Base-by-base conservation (phyloP, 2,888 invertebrate species). In the Lacanobia oleracea region DNA sequence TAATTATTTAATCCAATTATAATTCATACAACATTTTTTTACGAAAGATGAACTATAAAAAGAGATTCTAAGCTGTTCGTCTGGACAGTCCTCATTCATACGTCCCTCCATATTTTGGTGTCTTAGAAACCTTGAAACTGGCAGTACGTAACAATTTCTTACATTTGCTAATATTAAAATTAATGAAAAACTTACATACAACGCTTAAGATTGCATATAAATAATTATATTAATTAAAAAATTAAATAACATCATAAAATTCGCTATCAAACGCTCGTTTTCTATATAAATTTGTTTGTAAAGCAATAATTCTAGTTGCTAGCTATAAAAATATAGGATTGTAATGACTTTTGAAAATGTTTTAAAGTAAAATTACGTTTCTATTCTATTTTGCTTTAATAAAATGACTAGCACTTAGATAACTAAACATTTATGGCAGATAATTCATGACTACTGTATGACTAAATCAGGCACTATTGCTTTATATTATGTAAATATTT, bases 71-170 rank as follows among this genome's bases (percentile, higher is more conserved):
- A 88, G 79, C 71, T 76, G 83, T 84, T 82, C 72, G 73, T 82
- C 85, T 90, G 90, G 91, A 93, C 92, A 92, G 79, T 88, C 85
- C 59, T 86, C 90, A 89, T 82, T 87, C 91, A 90, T 83, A 79
- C 91, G 87, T 88, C 87, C 88, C 89, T 85, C 82, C 89, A 88
- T 81, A 87, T 93, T 73, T 68, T 94, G 94, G 94, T 94, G 94
- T 94, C 89, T 90, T 92, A 92, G 90, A 92, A 93, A 93, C 93
- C 93, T 93, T 92, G 89, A 91, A 93, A 93, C 93, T 95, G 95
- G 95, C 94, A 95, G 95, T 94, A 91, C 89, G 83, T 91, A 92
- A 93, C 91, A 90, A 89, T 90, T 86, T 89, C 89, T 92, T 92
- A 93, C 88, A 88, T 87, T 88, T 79, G 87, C 90, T 91, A 90